Percentiles rank a stretch among this genome's conserved stretches.
Evolutionary conservation across 2,113 vertebrate species (phyloP).

Genomic region (Onychostruthus taczanowskii): DNA sequence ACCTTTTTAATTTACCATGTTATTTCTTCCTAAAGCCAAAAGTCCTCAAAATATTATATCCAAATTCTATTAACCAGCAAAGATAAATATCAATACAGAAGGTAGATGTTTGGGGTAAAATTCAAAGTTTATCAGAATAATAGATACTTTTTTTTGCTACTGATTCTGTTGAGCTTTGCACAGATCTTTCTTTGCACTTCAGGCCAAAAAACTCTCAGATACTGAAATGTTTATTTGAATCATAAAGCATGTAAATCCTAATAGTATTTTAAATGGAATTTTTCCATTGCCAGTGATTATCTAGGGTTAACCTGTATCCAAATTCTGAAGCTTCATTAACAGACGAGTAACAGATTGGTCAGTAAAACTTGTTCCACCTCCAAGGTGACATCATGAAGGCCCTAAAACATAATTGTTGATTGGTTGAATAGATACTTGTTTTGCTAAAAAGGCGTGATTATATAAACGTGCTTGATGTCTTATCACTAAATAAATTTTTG

Average conservation of each 20-base stretch:
- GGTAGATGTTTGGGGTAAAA: not conserved
- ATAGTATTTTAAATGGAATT: not conserved
- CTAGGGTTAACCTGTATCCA: not conserved
- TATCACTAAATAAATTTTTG: not conserved
- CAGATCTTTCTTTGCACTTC: not conserved
- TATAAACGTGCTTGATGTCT: not conserved
- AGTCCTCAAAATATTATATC: not conserved
- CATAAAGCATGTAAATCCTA: not conserved
- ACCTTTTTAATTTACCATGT: not conserved
- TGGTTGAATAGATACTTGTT: not conserved
- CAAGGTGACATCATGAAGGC: fast-evolving
- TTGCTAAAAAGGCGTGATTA: not conserved
- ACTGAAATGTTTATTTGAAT: not conserved
- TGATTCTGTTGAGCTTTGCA: not conserved
- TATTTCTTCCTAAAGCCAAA: not conserved
- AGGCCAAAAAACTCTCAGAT: not conserved
- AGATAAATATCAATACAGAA: not conserved
- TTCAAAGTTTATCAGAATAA: not conserved
- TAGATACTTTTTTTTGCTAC: not conserved
- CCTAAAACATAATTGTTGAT: not conserved
- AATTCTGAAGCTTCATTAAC: not conserved
- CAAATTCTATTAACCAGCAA: not conserved
- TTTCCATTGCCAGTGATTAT: not conserved
- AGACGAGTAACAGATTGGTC: not conserved
- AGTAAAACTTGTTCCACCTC: not conserved